Evolutionary conservation across 2,113 vertebrate genomes (phyloP).

Genomic region (Gallinago media): DNA sequence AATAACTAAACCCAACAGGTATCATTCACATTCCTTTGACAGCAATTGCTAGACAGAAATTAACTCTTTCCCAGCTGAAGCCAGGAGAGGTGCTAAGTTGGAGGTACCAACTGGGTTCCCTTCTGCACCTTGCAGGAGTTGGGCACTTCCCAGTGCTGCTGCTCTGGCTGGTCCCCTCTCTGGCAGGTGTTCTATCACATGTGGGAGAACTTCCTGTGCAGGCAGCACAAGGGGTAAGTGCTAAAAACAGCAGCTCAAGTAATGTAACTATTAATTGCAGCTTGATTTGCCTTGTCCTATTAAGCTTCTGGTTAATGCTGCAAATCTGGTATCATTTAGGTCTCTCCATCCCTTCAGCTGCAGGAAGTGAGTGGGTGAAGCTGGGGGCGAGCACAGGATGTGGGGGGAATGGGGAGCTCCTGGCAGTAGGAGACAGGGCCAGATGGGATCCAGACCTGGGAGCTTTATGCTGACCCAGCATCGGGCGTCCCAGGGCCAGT

Average conservation of each 20-base stretch:
- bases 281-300: not conserved
- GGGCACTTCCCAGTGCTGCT: not conserved
- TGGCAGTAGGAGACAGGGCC: not conserved
- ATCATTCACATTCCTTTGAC: not conserved
- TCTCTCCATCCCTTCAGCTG: not conserved
- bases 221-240: not conserved
- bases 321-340: not conserved
- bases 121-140: not conserved
- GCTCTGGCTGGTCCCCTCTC: not conserved
- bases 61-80: not conserved
- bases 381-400: fast-evolving
- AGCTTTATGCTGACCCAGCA: not conserved
- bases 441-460: not conserved
- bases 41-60: not conserved
- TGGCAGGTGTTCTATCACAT: no score
- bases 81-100: not conserved
- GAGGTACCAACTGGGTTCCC: not conserved
- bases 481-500: not conserved
- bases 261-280: not conserved
- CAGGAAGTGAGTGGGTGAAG: not conserved
- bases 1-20: not conserved
- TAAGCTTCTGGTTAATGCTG: not conserved
- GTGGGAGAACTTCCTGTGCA: not conserved
- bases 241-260: not conserved
- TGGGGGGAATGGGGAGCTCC: not conserved